Evolutionary conservation across 2,113 vertebrate genomes (phyloP).

Genomic region (Chionodraco myersi): DNA sequence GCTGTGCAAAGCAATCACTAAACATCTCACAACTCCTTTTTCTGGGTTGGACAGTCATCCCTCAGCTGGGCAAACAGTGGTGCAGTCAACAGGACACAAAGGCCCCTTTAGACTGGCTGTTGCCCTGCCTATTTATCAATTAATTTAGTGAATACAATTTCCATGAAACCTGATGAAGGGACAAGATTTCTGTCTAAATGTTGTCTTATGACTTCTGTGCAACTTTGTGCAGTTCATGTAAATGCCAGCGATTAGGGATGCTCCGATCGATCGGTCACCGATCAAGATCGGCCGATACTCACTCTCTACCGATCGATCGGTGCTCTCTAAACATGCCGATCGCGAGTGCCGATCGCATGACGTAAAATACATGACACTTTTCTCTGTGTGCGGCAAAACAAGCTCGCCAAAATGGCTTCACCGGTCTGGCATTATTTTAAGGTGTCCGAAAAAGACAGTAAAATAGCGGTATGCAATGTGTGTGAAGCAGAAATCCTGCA

Average conservation of each 20-base stretch:
- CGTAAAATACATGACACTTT: no score
- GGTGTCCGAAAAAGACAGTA: no score
- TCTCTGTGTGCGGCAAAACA: no score
- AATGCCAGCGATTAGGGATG: not conserved
- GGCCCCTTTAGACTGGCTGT: not conserved
- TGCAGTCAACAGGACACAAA: conserved; percentile 15
- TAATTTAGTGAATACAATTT: not conserved
- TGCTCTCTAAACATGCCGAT: no score
- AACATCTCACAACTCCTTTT: conserved; percentile 28
- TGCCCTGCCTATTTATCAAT: not conserved
- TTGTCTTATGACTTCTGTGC: not conserved
- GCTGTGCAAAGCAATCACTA: conserved; percentile 23
- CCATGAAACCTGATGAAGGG: not conserved
- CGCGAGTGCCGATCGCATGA: no score
- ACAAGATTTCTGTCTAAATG: not conserved
- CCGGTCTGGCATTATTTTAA: no score
- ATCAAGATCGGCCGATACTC: no score
- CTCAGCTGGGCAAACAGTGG: not conserved
- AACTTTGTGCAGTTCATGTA: not conserved
- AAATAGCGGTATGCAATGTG: no score
- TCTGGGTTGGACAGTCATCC: conserved; percentile 1
- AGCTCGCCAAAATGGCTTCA: no score
- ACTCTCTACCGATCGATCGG: no score
- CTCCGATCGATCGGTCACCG: no score
- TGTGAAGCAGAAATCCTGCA: no score